Conservation (phyloP, 2,888 invertebrate species). For the Ormyrus labotus region DNA sequence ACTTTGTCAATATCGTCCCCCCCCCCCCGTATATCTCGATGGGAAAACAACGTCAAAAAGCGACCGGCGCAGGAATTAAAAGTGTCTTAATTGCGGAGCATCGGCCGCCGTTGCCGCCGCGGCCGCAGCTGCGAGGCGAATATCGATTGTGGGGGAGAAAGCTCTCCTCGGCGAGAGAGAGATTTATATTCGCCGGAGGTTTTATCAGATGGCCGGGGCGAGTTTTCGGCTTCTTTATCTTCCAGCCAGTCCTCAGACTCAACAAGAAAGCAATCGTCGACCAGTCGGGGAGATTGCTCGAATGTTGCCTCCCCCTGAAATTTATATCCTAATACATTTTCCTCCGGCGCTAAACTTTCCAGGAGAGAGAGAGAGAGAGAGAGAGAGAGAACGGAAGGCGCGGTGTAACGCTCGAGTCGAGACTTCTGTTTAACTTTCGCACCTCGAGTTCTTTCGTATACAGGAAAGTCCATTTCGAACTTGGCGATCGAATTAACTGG, state of each 20-base stretch:
- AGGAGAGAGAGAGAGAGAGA: background rate
- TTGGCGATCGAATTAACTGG: background rate
- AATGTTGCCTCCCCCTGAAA: background rate
- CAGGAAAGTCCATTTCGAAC: background rate
- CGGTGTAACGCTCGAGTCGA: background rate
- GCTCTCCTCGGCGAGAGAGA: background rate
- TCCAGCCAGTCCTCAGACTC: conserved; percentile 19
- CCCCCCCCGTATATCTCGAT: background rate
- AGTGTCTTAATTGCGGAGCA: conserved; percentile 1
- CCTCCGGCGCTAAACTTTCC: conserved; percentile 1
- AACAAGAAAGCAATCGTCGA: conserved; percentile 31
- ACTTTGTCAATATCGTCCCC: background rate
- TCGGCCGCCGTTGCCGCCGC: too few species aligned
- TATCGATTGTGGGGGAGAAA: background rate
- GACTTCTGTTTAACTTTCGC: conserved; percentile 2
- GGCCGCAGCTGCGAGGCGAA: too few species aligned
- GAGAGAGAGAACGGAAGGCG: too few species aligned
- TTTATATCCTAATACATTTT: conserved; percentile 31
- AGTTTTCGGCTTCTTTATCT: conserved; percentile 27
- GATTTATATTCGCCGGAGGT: conserved; percentile 29
- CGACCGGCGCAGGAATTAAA: background rate
- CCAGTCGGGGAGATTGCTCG: conserved; percentile 13
- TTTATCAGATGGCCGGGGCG: conserved; percentile 24
- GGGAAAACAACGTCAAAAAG: background rate
- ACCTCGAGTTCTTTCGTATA: background rate